phyloP scores from a whole-genome alignment of 2,113 vertebrate genomes.

The Archocentrus centrarchus region DNA sequence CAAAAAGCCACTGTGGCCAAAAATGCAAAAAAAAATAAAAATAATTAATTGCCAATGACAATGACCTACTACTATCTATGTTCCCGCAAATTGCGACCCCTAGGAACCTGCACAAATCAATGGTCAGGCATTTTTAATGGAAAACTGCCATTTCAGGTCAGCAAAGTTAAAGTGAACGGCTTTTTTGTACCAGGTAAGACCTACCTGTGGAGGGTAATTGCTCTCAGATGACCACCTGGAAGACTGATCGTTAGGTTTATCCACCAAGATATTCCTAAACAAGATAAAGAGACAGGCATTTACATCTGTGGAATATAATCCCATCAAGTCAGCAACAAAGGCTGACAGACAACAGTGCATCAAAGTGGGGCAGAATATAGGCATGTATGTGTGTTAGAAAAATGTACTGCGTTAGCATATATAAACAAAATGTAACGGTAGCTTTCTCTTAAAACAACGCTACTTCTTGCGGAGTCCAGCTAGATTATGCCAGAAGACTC shows the following conservation, averaged over 20 bases:
- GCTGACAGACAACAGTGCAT: background rate
- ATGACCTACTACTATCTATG: no score
- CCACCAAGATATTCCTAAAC: slow-evolving; percentile 96
- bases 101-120: background rate
- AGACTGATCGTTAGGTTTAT: slow-evolving; percentile 98
- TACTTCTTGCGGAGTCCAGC: background rate
- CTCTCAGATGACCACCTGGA: slow-evolving; percentile 99
- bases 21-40: no score
- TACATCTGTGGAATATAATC: background rate
- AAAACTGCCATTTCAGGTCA: background rate
- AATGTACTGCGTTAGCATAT: background rate
- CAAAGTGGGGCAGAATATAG: no score
- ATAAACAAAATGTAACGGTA: no score
- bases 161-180: background rate
- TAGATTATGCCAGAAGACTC: background rate
- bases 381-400: background rate
- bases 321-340: background rate
- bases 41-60: no score
- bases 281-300: background rate
- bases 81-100: background rate
- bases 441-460: background rate
- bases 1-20: no score
- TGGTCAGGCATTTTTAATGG: background rate
- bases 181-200: background rate
- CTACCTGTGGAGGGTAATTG: slow-evolving; percentile 98